These are phyloP conservation scores for Linyphia triangularis DNA, from an alignment of 2,888 invertebrate genomes.

Conservation along the genomic window DNA sequence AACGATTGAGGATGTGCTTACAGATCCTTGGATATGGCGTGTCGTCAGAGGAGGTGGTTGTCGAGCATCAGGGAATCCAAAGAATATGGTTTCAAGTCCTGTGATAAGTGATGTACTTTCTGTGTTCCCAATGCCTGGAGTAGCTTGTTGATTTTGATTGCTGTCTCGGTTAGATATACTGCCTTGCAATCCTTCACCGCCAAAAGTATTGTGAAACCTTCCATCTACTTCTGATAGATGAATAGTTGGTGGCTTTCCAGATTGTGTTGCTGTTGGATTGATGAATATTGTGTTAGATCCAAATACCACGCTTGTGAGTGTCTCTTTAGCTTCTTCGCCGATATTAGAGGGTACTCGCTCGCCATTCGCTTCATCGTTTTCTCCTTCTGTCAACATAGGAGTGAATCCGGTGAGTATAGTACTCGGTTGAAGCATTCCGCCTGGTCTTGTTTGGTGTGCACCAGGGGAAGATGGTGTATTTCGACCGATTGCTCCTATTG, in stretches of 20 bases:
- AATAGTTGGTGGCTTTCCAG: slow-evolving; percentile 17
- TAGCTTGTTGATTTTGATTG: slow-evolving; percentile 38
- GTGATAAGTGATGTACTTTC: slow-evolving; percentile 73
- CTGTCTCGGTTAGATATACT: slow-evolving; percentile 39
- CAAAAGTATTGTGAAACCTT: slow-evolving; percentile 33
- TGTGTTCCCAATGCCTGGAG: slow-evolving; percentile 31
- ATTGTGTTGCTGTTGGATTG: slow-evolving; percentile 27
- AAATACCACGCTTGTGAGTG: slow-evolving; percentile 45
- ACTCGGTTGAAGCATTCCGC: slow-evolving; percentile 35
- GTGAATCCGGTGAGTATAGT: slow-evolving; percentile 72
- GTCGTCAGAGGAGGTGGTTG: slow-evolving; percentile 62
- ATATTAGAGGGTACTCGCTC: neutral
- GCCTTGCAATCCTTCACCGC: slow-evolving; percentile 20
- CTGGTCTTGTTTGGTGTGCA: slow-evolving; percentile 1
- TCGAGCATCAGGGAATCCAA: slow-evolving; percentile 70
- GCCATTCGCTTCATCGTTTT: neutral
- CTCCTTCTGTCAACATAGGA: slow-evolving; percentile 38
- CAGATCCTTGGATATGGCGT: slow-evolving; percentile 38
- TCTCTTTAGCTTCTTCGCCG: neutral
- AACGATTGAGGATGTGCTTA: slow-evolving; percentile 61
- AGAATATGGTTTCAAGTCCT: slow-evolving; percentile 75
- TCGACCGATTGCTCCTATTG: slow-evolving; percentile 73
- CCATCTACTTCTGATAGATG: slow-evolving; percentile 50
- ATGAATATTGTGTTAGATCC: slow-evolving; percentile 67
- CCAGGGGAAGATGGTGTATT: slow-evolving; percentile 33